Evolutionary conservation across 2,113 vertebrate genomes (phyloP), one percentile per base, ranked within the genome.

Genomic region (Limnothrissa miodon): DNA sequence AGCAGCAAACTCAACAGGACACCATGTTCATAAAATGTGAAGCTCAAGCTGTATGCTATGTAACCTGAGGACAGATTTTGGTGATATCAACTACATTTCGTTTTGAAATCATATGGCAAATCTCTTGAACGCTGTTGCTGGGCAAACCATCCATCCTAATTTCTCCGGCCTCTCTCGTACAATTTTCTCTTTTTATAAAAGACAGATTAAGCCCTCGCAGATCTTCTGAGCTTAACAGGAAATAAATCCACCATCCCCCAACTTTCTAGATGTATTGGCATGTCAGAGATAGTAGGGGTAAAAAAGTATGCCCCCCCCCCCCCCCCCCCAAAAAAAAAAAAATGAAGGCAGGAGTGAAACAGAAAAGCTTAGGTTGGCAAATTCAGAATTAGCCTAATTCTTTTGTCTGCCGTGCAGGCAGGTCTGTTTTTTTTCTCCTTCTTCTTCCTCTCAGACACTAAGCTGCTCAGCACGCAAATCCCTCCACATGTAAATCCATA

Each of bases 301-400:
- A 17, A 62, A 70, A 70, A 36, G 36, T n/a, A 36, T 15, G 29
- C 13, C 66, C 36, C 25, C 13, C 25, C 3, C 17, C 19, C n/a
- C n/a, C n/a, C n/a, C n/a, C n/a, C n/a, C n/a, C n/a, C n/a, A n/a
- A n/a, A n/a, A n/a, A n/a, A n/a, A 66, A 17, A 21, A 74, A 74
- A 62, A 74, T 3, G 53, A 56, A 56, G 4, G 53, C 29, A 45
- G 78, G 62, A 82, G 62, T 36, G 8, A 82, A 78, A 78, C 81
- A 74, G 81, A 82, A 82, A 82, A 48, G 66, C 81, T 82, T 82
- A 82, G 45, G 81, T 36, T 46, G 45, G 66, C 62, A 82, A 48
- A 82, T 78, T 82, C 29, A 33, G 81, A 82, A 82, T 82, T 82
- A 82, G 66, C 81, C 81, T 82, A 78, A 78, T 82, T 82, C 81